Percentiles rank a stretch among this genome's conserved stretches.
phyloP scores from a whole-genome alignment of 2,113 vertebrate species.

The Microcebus jonahi region DNA sequence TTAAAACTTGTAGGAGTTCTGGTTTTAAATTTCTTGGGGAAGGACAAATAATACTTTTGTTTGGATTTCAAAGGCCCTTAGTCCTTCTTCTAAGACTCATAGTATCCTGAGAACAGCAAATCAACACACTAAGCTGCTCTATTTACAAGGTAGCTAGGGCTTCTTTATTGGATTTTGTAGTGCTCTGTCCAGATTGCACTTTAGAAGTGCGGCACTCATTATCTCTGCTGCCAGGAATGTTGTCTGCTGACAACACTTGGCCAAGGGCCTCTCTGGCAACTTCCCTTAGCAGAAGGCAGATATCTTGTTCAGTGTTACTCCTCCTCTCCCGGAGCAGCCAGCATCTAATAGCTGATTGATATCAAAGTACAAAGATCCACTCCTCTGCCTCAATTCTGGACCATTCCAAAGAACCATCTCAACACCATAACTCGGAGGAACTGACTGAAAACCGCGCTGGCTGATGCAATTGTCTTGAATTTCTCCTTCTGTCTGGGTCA shows the following conservation, averaged over 20 bases:
- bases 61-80: background rate
- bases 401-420: background rate
- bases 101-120: background rate
- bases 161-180: background rate
- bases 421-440: background rate
- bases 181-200: background rate
- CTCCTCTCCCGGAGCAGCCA: background rate
- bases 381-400: background rate
- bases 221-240: background rate
- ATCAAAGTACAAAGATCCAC: background rate
- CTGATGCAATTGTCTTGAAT: background rate
- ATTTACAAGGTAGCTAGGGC: background rate
- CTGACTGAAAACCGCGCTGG: background rate
- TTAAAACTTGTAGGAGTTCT: rapidly evolving
- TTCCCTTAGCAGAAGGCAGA: background rate
- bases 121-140: background rate
- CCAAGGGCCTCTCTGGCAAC: background rate
- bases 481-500: background rate
- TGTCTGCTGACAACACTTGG: background rate
- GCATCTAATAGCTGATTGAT: background rate
- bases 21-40: background rate
- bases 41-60: background rate
- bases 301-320: background rate
- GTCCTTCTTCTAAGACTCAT: background rate
- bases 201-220: background rate